These are phyloP conservation scores for Selenia dentaria DNA, from an alignment of 2,888 invertebrate species.

Conservation along the genomic window DNA sequence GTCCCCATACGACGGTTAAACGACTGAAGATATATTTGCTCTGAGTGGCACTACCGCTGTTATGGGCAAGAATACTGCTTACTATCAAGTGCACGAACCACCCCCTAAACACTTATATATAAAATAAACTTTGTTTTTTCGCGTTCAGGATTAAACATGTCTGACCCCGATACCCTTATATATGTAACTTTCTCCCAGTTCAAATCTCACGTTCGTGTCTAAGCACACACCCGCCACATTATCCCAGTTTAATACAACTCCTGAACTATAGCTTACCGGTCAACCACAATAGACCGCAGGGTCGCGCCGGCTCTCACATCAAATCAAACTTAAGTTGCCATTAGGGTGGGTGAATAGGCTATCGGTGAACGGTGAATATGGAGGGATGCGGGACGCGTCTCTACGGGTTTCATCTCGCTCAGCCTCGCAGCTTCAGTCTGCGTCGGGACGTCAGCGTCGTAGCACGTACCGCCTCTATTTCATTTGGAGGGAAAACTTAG, in stretches of 20 bases:
- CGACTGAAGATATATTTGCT: too few relatives aligned
- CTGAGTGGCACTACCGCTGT: too few relatives aligned
- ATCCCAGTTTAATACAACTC: conserved; percentile 25
- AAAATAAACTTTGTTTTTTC: too few relatives aligned
- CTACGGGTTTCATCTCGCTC: too few relatives aligned
- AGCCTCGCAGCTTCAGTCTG: conserved; percentile 44
- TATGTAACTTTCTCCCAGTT: conserved; percentile 12
- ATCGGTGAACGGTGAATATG: conserved; percentile 19
- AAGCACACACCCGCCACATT: conserved; percentile 20
- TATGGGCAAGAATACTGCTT: too few relatives aligned
- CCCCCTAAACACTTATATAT: too few relatives aligned
- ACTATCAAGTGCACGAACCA: too few relatives aligned
- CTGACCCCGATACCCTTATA: too few relatives aligned
- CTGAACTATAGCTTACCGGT: conserved; percentile 35
- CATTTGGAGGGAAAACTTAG: conserved; percentile 70
- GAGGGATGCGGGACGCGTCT: conserved; percentile 29
- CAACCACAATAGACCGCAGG: conserved; percentile 29
- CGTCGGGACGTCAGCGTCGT: conserved; percentile 41
- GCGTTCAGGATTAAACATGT: too few relatives aligned
- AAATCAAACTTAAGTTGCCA: conserved; percentile 51
- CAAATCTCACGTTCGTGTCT: conserved; percentile 23
- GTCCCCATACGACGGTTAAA: too few relatives aligned
- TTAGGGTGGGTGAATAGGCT: conserved; percentile 38
- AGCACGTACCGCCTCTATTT: conserved; percentile 42
- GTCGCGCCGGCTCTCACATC: conserved; percentile 38